A percentile compares a stretch with the other conserved stretches of the same genome.
These are phyloP conservation scores for Lasiurus borealis DNA, from an alignment of 2,113 vertebrate genomes.

Conservation along the genomic window DNA sequence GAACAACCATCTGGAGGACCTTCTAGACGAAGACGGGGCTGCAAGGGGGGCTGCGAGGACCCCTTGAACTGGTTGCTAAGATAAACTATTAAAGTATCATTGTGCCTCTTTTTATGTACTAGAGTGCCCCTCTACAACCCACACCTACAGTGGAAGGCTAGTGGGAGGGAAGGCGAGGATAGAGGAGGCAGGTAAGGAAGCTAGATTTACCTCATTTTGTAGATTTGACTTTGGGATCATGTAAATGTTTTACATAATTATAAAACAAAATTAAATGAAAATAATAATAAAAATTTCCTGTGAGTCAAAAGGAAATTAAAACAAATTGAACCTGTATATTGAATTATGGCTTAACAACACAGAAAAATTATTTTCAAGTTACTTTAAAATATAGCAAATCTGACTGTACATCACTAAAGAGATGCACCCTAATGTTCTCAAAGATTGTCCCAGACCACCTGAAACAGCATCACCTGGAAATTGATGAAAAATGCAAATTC, in stretches of 20 bases:
- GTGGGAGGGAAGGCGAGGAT: slow-evolving; percentile 32
- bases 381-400: slow-evolving; percentile 19
- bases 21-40: too few species aligned
- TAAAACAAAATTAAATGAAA: slow-evolving; percentile 52
- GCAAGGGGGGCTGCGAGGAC: too few species aligned
- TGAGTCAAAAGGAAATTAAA: slow-evolving; percentile 50
- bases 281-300: slow-evolving; percentile 42
- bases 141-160: background rate
- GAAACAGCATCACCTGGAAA: background rate
- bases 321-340: background rate
- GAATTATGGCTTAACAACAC: slow-evolving; percentile 27
- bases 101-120: slow-evolving; percentile 28
- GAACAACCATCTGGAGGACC: too few species aligned
- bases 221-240: slow-evolving; percentile 40
- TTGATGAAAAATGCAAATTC: slow-evolving; percentile 15
- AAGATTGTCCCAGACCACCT: background rate
- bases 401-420: background rate
- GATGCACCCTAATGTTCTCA: background rate
- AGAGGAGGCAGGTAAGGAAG: slow-evolving; percentile 1
- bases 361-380: slow-evolving; percentile 48
- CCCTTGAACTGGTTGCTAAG: slow-evolving; percentile 46
- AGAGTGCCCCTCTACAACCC: background rate
- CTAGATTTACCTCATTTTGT: slow-evolving; percentile 22
- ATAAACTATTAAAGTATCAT: slow-evolving; percentile 47
- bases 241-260: slow-evolving; percentile 47